Evolutionary conservation across 2,797 vertebrate species (phyloP), one percentile per base, ranked within the genome.

Genomic region (Sparus aurata): DNA sequence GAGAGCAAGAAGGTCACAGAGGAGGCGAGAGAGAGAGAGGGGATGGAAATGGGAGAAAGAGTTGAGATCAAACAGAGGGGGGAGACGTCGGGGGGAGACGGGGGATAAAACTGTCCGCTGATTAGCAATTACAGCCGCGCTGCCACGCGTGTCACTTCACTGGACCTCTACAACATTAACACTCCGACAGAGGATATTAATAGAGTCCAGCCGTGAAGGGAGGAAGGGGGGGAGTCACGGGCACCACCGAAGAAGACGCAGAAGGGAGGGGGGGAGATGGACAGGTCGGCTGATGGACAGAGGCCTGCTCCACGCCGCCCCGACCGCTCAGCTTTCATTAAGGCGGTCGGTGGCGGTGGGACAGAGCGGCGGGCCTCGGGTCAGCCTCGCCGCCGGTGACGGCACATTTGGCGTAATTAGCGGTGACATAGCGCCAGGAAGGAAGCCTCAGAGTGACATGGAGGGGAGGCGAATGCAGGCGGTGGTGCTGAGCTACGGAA

Each of bases 151-250:
- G 95, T 95, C 95, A 95, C 93, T 93, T 91, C 92, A 83, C 87
- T 90, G 92, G 92, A 93, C 92, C 93, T 92, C 92, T 82, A 77
- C 94, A 90, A 90, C 94, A 94, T 95, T 94, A 95, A 93, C 94
- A 84, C 86, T 60, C 77, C 88, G 88, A 92, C 94, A 85, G 73
- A 80, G 79, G 89, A 85, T 92, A 94, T 93, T 95, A 96, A 95
- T 94, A 94, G 94, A 94, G 92, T 93, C 94, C 86, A 87, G 90
- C 87, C 79, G 76, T 60, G 78, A 76, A 73, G 82, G 81, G 61
- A 16, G 71, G 69, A 27, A 57, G 66, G 60, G 80, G 80, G 91
- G 95, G 93, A 8, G 49, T 17, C 1, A 11, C 20, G 49, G 68
- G 67, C 54, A 47, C 63, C 69, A 47, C 74, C 91, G 94, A 94